Conservation (phyloP, 2,797 vertebrate species). For the Galagoides demidoff region DNA sequence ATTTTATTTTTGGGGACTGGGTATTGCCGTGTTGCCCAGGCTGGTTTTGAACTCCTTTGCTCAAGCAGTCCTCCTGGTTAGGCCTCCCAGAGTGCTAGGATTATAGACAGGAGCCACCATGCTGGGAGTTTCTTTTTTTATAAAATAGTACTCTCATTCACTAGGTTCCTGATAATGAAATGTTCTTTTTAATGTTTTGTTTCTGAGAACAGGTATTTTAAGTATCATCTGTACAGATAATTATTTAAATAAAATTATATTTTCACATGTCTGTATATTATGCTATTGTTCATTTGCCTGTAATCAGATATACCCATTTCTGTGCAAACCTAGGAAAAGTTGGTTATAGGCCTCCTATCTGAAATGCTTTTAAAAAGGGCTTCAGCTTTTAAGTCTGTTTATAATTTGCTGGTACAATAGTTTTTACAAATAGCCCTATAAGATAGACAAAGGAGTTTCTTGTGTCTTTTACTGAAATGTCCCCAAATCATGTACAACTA, state of each 20-base stretch:
- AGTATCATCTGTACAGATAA: neutral
- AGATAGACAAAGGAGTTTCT: neutral
- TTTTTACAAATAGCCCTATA: conserved; percentile 19
- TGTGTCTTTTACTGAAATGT: neutral
- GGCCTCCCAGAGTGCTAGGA: neutral
- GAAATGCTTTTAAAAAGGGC: neutral
- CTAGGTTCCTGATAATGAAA: conserved; percentile 2
- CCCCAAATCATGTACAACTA: neutral
- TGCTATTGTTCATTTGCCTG: neutral
- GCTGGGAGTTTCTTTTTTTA: neutral
- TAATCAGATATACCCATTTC: neutral
- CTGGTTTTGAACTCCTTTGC: neutral
- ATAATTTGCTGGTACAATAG: neutral
- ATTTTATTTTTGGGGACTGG: neutral
- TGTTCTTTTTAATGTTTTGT: conserved; percentile 25
- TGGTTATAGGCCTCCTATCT: neutral
- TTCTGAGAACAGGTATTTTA: conserved; percentile 15
- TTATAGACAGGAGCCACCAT: neutral
- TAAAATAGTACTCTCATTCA: neutral
- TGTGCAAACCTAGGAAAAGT: neutral
- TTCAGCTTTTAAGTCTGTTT: neutral
- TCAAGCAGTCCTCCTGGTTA: neutral
- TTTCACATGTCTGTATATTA: neutral
- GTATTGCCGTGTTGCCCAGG: neutral
- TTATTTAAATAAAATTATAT: conserved; percentile 45